phyloP scores from a whole-genome alignment of 1,140 invertebrate species.

The Nephotettix cincticeps region DNA sequence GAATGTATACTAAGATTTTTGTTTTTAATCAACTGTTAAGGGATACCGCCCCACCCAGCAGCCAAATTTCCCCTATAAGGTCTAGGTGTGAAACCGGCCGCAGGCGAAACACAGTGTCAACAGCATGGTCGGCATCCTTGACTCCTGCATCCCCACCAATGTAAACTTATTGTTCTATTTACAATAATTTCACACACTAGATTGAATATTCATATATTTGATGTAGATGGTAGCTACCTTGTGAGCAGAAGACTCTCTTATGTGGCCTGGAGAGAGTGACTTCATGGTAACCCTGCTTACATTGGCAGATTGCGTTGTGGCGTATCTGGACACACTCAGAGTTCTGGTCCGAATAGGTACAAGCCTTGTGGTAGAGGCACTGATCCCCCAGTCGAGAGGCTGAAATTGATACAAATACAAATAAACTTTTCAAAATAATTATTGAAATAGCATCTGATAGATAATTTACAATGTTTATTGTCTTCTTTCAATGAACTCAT shows the following conservation, averaged over 20 bases:
- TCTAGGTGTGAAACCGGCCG: too few relatives aligned
- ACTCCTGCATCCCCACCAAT: not conserved
- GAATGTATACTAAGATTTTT: too few relatives aligned
- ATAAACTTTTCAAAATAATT: too few relatives aligned
- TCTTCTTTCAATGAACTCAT: too few relatives aligned
- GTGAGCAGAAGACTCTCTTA: conserved; percentile 74
- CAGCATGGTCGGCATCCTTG: too few relatives aligned
- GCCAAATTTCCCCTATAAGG: too few relatives aligned
- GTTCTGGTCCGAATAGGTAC: conserved; percentile 72
- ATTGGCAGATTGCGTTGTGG: conserved; percentile 83
- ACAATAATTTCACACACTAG: not conserved
- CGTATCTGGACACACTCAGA: conserved; percentile 76
- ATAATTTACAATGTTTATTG: too few relatives aligned
- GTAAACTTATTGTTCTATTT: not conserved
- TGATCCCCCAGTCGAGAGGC: conserved; percentile 80
- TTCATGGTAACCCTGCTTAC: conserved; percentile 72
- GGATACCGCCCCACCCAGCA: too few relatives aligned
- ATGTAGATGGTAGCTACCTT: too few relatives aligned
- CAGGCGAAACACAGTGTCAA: too few relatives aligned
- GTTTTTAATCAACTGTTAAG: too few relatives aligned
- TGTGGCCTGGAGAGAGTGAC: conserved; percentile 70
- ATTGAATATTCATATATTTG: not conserved
- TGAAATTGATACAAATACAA: conserved; percentile 52
- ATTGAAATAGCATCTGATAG: too few relatives aligned
- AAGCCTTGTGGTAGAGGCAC: conserved; percentile 78